Base-by-base conservation (phyloP, 2,113 vertebrate genomes). In the Brachyistius frenatus region DNA sequence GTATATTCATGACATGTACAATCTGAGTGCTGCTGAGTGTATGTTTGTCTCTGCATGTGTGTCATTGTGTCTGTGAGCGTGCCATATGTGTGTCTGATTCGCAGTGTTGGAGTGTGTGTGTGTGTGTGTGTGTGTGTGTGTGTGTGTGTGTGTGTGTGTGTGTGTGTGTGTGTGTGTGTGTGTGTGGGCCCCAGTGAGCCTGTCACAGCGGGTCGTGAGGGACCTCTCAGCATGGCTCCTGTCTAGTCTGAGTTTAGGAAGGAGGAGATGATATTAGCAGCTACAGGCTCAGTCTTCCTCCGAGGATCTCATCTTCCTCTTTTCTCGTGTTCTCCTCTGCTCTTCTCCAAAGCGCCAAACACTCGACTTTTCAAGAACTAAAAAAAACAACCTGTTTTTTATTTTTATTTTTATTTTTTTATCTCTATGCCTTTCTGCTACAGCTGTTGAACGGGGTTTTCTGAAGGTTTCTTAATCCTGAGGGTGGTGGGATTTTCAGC, bases 1-100 rank as follows among this genome's bases (percentile, higher is more conserved):
- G 83, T 86, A 79, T 86, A 86, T 87, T 86, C 85, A 89, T 92
- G 80, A 70, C 83, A 85, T 90, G 83, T 83, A 80, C 87, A 88
- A 87, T 86, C 80, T 61, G 90, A 89, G 78, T 64, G 67, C 56
- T 65, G 56, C 69, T 72, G 60, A 69, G 64, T 57, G 57, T 37
- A 62, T 55, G 82, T 66, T 55, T 49, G 23, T 78, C 62, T 69
- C 47, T 50, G 53, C 5, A 30, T 66, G 55, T 73, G 50, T 66
- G 47, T 56, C 5, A 4, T 30, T 79, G 76, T 73, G 62, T 68
- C 2, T 83, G 66, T 36, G 13, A 32, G 39, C 5, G 63, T 78
- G 36, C 60, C 71, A 64, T 76, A 65, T 78, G 73, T 71, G 76
- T 67, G 60, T 66, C 55, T 61, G 79, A 82, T 57, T 78, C 50